Evolutionary conservation across 2,797 vertebrate genomes (phyloP), one percentile per base, ranked within the genome.

Genomic region (Acanthopagrus latus): DNA sequence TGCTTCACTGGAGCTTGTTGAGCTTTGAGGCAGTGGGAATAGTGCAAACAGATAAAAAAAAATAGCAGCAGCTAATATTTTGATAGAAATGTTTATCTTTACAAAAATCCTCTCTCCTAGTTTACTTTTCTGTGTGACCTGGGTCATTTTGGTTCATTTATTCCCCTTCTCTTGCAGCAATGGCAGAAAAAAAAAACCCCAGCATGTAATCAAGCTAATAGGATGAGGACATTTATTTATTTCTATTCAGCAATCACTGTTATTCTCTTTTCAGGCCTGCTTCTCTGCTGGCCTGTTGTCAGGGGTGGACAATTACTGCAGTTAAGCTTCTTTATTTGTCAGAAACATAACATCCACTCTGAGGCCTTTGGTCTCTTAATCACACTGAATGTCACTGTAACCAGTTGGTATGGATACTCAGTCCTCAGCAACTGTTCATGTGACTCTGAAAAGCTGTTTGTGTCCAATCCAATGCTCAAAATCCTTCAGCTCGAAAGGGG

Each of bases 141-240:
- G 12, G 54, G 44, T 62, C 44, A 48, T 18, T 50, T 52, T 47
- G 10, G 44, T 58, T 46, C 9, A 51, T 81, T 76, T 38, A 12
- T n/a, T 29, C 48, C 5, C 7, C 4, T 21, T 71, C 38, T 47
- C 11, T n/a, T 23, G 2, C 29, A 54, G 11, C 20, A 33, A 21
- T 1, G 21, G 14, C 17, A n/a, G 41, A 10, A 41, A 51, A 27
- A 68, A 69, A 27, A 50, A 68, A 69, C 55, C n/a, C 50, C n/a
- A 43, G 20, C 16, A 59, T n/a, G 20, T 57, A 23, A 74, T 70
- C 14, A 65, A 50, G 20, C 14, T 41, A 60, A 76, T 68, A 54
- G 41, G 46, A 20, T 14, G n/a, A 52, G 51, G 20, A 17, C 47
- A 7, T 41, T 5, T 0, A 14, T 38, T 14, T 56, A 3, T 17